Evolutionary conservation across 2,888 invertebrate genomes (phyloP), one percentile per base, ranked within the genome.

Genomic region (Lepidochrysops patricia): DNA sequence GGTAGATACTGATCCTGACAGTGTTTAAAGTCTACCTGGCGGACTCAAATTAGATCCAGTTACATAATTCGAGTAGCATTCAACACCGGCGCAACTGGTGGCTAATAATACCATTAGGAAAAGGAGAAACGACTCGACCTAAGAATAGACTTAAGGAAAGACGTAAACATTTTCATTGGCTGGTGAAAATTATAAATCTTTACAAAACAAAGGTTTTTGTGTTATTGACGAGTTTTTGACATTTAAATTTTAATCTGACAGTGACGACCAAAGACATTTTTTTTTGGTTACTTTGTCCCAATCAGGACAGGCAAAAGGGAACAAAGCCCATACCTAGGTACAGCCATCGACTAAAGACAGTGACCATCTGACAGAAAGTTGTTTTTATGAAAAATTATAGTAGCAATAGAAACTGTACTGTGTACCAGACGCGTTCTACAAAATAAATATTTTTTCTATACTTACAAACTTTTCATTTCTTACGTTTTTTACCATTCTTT

Each of bases 121-220:
- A 82, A 82, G 80, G 71, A 82, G 82, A 82, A 75, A 80, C 79
- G 75, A 77, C 70, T 62, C 67, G 61, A 70, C 69, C 71, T 77
- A 77, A 66, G 73, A 73, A 66, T 72, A 75, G 63, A 57, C 57
- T n/a, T 49, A 49, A 52, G 54, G 37, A 25, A 15, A 27, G 5
- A 48, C 35, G 49, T 13, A 12, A 35, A 7, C 35, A 13, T 23
- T 52, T 19, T 27, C 35, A 34, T 34, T 15, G 50, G 34, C 13
- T 29, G 32, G 25, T 13, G 13, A 29, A 54, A 43, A 32, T 54
- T 19, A 13, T 4, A 26, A 50, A 26, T 50, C 23, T 49, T 49
- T 49, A 5, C 2, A 50, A 25, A 49, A 25, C 12, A 25, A 25
- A 26, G 2, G 43, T 23, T 43, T 43, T 43, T n/a, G 3, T 15